Evolutionary conservation across 2,113 vertebrate genomes (phyloP).

Genomic region (Anhinga rufa): DNA sequence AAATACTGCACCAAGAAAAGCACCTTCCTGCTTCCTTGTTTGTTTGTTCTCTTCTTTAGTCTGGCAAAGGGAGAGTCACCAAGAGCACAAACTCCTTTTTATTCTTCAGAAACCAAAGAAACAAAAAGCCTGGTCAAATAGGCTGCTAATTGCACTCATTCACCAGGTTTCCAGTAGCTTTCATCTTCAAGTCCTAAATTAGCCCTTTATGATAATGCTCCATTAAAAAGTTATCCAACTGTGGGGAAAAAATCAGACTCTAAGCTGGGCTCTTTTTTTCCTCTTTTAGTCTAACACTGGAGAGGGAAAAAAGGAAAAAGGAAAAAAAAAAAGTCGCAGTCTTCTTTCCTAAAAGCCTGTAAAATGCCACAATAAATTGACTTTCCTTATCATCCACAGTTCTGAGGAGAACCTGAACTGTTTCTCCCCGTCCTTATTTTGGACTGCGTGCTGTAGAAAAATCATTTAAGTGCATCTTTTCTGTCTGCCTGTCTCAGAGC

Average conservation of each 20-base stretch:
- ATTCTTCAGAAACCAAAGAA: neutral
- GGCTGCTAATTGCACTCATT: neutral
- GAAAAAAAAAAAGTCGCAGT: neutral
- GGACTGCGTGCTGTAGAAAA: neutral
- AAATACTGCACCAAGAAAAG: neutral
- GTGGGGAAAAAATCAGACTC: neutral
- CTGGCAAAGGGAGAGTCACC: neutral
- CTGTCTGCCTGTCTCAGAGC: neutral
- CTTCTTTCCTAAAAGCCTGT: neutral
- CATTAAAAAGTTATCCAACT: neutral
- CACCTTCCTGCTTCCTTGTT: neutral
- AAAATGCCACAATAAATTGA: neutral
- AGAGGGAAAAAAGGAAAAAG: neutral
- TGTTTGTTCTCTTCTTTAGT: neutral
- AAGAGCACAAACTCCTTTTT: neutral
- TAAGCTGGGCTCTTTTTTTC: neutral
- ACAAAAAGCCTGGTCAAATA: neutral
- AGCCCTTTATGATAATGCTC: neutral
- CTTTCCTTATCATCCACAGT: neutral
- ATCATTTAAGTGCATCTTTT: slow-evolving; percentile 14
- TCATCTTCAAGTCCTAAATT: neutral
- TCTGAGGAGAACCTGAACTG: neutral
- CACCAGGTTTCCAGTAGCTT: neutral
- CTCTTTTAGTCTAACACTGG: neutral
- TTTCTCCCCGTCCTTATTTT: neutral